Evolutionary conservation across 2,797 vertebrate species (phyloP), one percentile per base, ranked within the genome.

Genomic region (Amniataba percoides): DNA sequence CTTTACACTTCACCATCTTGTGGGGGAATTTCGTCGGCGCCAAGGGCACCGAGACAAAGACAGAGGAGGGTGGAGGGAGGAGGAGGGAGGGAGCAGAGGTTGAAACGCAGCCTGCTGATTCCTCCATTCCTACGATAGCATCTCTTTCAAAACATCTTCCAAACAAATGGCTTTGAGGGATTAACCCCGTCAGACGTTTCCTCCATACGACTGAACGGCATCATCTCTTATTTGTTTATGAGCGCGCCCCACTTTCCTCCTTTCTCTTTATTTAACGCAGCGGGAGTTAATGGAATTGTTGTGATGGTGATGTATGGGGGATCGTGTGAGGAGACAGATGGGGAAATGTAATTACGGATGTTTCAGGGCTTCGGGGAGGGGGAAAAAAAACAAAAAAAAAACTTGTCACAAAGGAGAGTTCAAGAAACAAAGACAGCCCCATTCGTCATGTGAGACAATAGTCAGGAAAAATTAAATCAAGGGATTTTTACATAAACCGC

Each of bases 311-410:
- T 95, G 86, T 93, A 93, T 93, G 89, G 89, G 58, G 84, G 74
- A 84, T 80, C 74, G 80, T 78, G 85, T 13, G 77, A 71, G 81
- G 65, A 84, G 90, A 93, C 94, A 93, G 91, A 94, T 92, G 92
- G 93, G 81, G 83, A 90, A 94, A 94, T 90, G 91, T 90, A 94
- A 93, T 94, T 93, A 93, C 58, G 78, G 85, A 91, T 91, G 87
- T 92, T 91, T 87, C 77, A 43, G 82, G 69, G 86, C 88, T 92
- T 73, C 40, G 4, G 84, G 74, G 77, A 75, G 48, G 4, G 27
- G 27, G 27, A 31, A 13, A 4, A 49, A 78, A 89, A 91, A 87
- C n/a, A 57, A 81, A 36, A 67, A 71, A 78, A 89, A 91, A 87
- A 71, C 77, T 73, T 77, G 83, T 91, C 92, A 93, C 85, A 90